A percentile compares a stretch with the other conserved stretches of the same genome.
phyloP scores from a whole-genome alignment of 2,113 vertebrate genomes.

The Pterophyllum scalare region DNA sequence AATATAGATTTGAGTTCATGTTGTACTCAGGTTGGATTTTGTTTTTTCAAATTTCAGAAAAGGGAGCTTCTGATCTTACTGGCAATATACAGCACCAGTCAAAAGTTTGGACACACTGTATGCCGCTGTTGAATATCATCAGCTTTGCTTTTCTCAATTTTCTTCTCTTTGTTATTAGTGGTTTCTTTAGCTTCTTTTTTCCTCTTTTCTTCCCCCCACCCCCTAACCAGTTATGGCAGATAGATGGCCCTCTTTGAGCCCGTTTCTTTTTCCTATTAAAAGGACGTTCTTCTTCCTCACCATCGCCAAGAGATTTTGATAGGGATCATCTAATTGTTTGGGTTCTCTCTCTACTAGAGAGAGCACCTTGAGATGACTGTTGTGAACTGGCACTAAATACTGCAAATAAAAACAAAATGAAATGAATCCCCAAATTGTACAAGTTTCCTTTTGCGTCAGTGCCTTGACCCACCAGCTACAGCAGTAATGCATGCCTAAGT shows the following conservation, averaged over 20 bases:
- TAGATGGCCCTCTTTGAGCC: not conserved
- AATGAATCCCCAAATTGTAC: too few species aligned
- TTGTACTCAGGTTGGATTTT: not conserved
- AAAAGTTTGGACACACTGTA: too few species aligned
- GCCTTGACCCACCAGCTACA: too few species aligned
- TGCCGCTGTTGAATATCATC: not conserved
- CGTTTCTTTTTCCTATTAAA: not conserved
- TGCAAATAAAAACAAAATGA: too few species aligned
- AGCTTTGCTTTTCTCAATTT: not conserved
- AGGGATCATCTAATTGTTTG: not conserved
- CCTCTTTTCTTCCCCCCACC: not conserved
- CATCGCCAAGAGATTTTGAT: not conserved
- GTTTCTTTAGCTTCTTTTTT: rapidly evolving
- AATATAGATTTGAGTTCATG: not conserved
- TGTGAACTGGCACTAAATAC: too few species aligned
- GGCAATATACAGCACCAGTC: too few species aligned
- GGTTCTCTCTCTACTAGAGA: too few species aligned
- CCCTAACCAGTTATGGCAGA: too few species aligned
- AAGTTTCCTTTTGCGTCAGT: too few species aligned
- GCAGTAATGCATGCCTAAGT: too few species aligned
- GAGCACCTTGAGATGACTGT: too few species aligned
- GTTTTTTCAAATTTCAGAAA: not conserved
- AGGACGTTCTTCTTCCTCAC: not conserved
- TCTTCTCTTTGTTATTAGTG: not conserved
- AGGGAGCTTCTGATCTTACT: not conserved